Evolutionary conservation across 2,888 invertebrate genomes (phyloP), one percentile per base, ranked within the genome.

Genomic region (Ligdia adustata): DNA sequence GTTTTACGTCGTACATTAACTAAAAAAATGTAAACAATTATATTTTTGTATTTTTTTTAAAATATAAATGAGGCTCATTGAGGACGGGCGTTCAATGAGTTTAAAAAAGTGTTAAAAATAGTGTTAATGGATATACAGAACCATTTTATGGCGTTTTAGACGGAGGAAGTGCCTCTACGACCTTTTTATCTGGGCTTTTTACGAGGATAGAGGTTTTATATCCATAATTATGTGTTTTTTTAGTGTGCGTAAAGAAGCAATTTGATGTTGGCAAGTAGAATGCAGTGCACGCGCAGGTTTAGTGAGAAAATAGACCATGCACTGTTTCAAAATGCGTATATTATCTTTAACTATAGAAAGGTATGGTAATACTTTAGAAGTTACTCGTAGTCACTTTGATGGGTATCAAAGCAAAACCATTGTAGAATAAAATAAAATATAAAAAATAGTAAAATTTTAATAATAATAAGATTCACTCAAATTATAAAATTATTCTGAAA

Each of bases 11-110:
- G 66, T 63, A 72, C 72, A 85, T 39, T 33, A 39, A 46, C 79
- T 82, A 86, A 83, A 80, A 57, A 79, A 64, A 83, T 76, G 75
- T 89, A 87, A 84, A 88, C 89, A 87, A 54, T 63, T 63, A 79
- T 88, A 88, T 87, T 87, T 82, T 81, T 53, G 80, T 80, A 69
- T 67, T 75, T 82, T 85, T n/a, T 78, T 78, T 77, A 69, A 80
- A 75, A 78, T 77, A 78, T 80, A 82, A 79, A 84, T 55, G 48
- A 71, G 71, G 70, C 77, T 80, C 89, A 90, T 86, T 90, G 87
- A 88, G 86, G 83, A 87, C 86, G 81, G 59, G 72, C 66, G 81
- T 83, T 88, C 83, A 90, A 84, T 88, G 87, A 82, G 80, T 73
- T 76, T 71, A 66, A 72, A 66, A 76, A 82, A 74, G 24, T 16